Conservation (phyloP, 2,797 vertebrate species). For the Intellagama lesueurii region DNA sequence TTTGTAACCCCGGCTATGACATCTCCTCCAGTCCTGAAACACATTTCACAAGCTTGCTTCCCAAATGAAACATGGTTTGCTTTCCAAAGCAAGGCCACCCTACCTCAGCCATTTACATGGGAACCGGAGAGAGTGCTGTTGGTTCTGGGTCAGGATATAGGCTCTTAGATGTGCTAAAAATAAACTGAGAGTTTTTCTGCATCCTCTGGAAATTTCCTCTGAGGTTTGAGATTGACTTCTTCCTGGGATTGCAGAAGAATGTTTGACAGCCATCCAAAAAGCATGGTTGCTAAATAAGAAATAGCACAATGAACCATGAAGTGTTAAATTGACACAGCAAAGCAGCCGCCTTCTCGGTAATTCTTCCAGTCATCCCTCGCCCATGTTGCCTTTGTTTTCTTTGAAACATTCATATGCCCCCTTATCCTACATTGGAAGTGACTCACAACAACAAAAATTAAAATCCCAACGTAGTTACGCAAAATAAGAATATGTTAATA, state of each 20-base stretch:
- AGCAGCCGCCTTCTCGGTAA: constrained; percentile 22
- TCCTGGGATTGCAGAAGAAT: constrained; percentile 45
- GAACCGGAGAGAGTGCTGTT: background rate
- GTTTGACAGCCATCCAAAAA: constrained; percentile 35
- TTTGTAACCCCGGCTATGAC: background rate
- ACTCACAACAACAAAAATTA: background rate
- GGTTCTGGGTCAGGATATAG: background rate
- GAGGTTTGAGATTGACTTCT: constrained; percentile 8
- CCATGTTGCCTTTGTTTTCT: background rate
- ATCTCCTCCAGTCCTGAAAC: background rate
- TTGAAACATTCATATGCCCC: background rate
- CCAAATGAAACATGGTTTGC: background rate
- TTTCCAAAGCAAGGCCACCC: background rate
- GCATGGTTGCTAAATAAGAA: constrained; percentile 58
- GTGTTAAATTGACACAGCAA: constrained; percentile 9
- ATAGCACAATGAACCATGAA: constrained; percentile 34
- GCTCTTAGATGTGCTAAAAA: background rate
- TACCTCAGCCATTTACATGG: background rate
- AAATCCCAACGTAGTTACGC: background rate
- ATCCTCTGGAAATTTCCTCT: background rate
- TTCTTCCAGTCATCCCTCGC: background rate
- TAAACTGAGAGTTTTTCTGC: background rate
- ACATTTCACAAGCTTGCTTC: background rate
- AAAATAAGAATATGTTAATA: background rate
- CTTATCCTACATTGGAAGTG: background rate